Evolutionary conservation across 2,888 invertebrate species (phyloP), one percentile per base, ranked within the genome.

Genomic region (Tachina fera): DNA sequence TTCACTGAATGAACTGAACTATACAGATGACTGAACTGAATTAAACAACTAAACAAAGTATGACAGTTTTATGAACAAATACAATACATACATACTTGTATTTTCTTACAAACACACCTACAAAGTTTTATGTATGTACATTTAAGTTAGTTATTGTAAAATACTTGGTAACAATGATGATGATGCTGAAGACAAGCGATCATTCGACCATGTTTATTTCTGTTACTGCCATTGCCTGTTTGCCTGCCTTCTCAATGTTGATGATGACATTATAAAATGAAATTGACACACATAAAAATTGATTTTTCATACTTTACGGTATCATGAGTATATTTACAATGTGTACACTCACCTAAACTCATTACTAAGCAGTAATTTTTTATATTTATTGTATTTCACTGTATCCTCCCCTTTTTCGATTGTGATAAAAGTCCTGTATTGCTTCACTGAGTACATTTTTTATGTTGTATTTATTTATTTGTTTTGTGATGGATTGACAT

Each of bases 251-350:
- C 45, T 49, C 31, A 61, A 49, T 81, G 70, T 63, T 81, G 83
- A 70, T 85, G 85, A 87, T 87, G 85, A 85, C 83, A 87, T 87
- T 85, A 85, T 84, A 82, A 87, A 81, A 60, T 85, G 78, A 79
- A 78, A 87, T 85, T 87, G 87, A 87, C 87, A 87, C 74, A 87
- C 79, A 81, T 79, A 80, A 78, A 71, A 83, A 83, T 86, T 86
- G 79, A 86, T 83, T 83, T 83, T 83, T 86, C 49, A 75, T 76
- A 70, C 78, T 65, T 82, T 70, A 78, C 65, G 56, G 63, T 56
- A 56, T 43, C 49, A 71, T 77, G 71, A 77, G 45, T 72, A 67
- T 19, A 77, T 76, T 72, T 60, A 49, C 58, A 41, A 61, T 77
- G 19, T 47, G 51, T 11, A 47, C 43, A 49, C 39, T n/a, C 41